phyloP scores from a whole-genome alignment of 2,797 vertebrate genomes.

The Falco cherrug region DNA sequence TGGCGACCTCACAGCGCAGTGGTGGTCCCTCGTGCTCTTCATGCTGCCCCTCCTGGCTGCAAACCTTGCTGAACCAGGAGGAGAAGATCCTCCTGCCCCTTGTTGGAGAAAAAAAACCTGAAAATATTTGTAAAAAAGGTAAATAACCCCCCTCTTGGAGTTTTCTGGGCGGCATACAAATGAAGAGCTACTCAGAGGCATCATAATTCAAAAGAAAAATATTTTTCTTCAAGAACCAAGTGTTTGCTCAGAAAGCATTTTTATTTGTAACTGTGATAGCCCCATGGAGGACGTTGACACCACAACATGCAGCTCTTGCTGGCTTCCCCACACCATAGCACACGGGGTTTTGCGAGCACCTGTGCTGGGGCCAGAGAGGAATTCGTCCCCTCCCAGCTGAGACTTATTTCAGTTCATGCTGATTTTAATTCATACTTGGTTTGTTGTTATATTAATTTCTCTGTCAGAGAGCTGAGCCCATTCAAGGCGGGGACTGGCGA shows the following conservation, averaged over 20 bases:
- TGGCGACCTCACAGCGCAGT: accelerated
- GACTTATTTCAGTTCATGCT: background rate
- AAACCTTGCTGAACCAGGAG: background rate
- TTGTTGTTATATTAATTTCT: background rate
- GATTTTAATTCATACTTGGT: background rate
- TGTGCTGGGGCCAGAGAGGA: background rate
- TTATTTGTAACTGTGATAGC: background rate
- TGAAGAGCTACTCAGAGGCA: background rate
- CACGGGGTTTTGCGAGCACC: background rate
- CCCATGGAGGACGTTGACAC: background rate
- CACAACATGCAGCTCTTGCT: background rate
- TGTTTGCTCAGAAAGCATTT: background rate
- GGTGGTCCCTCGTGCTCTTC: background rate
- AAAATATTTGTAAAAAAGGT: background rate
- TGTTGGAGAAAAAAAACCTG: background rate
- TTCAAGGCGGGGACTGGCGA: background rate
- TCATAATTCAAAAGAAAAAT: background rate
- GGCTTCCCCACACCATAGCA: background rate
- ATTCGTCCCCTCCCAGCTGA: background rate
- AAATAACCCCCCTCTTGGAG: background rate
- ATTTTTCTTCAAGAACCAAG: background rate
- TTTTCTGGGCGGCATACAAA: background rate
- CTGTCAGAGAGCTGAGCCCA: background rate
- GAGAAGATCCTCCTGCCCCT: background rate
- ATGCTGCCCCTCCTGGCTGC: background rate